A percentile compares a stretch with the other conserved stretches of the same genome.
phyloP scores from a whole-genome alignment of 2,888 invertebrate genomes.

The Sarcophaga caerulescens region DNA sequence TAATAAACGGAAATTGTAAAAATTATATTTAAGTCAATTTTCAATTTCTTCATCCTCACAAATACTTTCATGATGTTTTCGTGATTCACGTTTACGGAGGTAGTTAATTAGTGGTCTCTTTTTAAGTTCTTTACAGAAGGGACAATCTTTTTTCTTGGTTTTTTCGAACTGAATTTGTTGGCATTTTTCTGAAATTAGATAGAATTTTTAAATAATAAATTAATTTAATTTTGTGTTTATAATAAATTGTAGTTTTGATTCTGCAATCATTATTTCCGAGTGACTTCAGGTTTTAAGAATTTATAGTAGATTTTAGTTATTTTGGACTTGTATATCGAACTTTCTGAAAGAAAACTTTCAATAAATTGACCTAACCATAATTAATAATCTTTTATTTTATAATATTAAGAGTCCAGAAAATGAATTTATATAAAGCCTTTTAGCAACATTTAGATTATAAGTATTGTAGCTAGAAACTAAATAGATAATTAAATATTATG shows the following conservation, averaged over 20 bases:
- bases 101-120: constrained; percentile 82
- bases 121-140: constrained; percentile 83
- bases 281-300: constrained; percentile 6
- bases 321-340: too few relatives aligned
- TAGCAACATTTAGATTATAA: too few relatives aligned
- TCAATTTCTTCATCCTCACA: constrained; percentile 82
- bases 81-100: constrained; percentile 82
- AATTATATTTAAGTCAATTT: constrained; percentile 49
- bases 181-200: constrained; percentile 71
- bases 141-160: constrained; percentile 81
- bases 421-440: too few relatives aligned
- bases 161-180: constrained; percentile 78
- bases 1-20: neutral
- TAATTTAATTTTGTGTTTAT: neutral
- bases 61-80: constrained; percentile 82
- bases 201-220: neutral
- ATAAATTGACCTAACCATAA: too few relatives aligned
- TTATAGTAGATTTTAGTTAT: too few relatives aligned
- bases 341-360: too few relatives aligned
- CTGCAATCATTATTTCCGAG: neutral
- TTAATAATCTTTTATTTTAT: too few relatives aligned
- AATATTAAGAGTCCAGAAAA: too few relatives aligned
- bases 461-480: too few relatives aligned
- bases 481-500: too few relatives aligned
- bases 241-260: neutral